Evolutionary conservation across 2,797 vertebrate genomes (phyloP), one percentile per base, ranked within the genome.

Genomic region (Sebastes itinus): DNA sequence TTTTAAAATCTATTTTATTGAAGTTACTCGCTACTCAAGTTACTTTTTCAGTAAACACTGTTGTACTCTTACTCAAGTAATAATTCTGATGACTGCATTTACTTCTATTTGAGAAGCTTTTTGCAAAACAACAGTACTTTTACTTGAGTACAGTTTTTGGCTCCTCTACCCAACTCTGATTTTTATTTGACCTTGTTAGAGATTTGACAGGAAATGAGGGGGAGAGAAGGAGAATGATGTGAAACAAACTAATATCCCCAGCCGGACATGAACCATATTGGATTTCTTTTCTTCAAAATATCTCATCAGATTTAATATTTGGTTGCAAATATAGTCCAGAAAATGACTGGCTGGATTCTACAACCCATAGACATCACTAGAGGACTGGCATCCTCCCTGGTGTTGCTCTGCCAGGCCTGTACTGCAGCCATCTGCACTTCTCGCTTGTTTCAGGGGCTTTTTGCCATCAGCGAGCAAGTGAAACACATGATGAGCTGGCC

Each of bases 361-460:
- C 22, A 20, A 33, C 55, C 68, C n/a, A 59, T 2, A 35, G 10
- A 25, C 46, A 71, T 56, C 27, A 77, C 22, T 28, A 22, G 58
- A 72, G 16, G 16, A 23, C 22, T 85, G 82, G 75, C 71, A 63
- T 52, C 30, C 13, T 49, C 52, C 13, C 46, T 35, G 62, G 1
- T 38, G 33, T 14, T 33, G 65, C 32, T 72, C 81, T 84, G 83
- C 74, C 85, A 87, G 71, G 67, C 49, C 73, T 74, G 72, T 38
- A 3, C 72, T 72, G 54, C 46, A 77, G 69, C 78, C 81, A 83
- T 87, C 75, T 79, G 78, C 62, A 85, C 75, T 72, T 78, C 25
- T 62, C 27, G 68, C 60, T 73, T 38, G 55, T 71, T 78, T 82
- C 28, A 27, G 68, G 38, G 27, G 49, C 58, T 65, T 81, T 74